Evolutionary conservation across 2,797 vertebrate species (phyloP).

Genomic region (Pseudochirops cupreus): DNA sequence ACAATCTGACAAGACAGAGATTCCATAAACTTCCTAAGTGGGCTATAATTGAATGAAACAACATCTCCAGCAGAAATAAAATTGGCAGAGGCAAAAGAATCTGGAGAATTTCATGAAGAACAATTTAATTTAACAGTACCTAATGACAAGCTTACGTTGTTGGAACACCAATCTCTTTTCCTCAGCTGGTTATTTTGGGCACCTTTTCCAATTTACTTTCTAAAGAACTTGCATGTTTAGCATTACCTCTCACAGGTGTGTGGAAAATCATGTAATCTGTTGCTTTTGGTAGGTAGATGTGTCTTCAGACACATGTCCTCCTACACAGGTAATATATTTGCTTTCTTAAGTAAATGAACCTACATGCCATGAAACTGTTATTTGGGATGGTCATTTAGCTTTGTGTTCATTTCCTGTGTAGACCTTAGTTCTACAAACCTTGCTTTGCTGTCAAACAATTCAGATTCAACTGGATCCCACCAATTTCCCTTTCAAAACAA

Average conservation of each 20-base stretch:
- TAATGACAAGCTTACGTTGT: not conserved
- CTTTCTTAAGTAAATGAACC: constrained; percentile 66
- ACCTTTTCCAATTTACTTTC: constrained; percentile 68
- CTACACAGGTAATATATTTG: constrained; percentile 50
- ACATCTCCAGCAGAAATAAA: constrained; percentile 24
- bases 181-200: constrained; percentile 61
- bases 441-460: constrained; percentile 75
- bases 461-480: constrained; percentile 59
- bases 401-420: constrained; percentile 60
- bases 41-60: constrained; percentile 56
- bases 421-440: constrained; percentile 52
- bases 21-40: constrained; percentile 15
- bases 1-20: constrained; percentile 45
- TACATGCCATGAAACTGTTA: constrained; percentile 40
- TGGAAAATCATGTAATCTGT: constrained; percentile 60
- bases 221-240: constrained; percentile 67
- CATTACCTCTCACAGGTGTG: constrained; percentile 59
- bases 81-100: constrained; percentile 35
- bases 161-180: constrained; percentile 44
- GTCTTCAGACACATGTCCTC: constrained; percentile 46
- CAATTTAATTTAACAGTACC: constrained; percentile 38
- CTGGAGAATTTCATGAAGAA: constrained; percentile 28
- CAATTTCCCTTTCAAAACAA: constrained; percentile 64
- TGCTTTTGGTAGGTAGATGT: constrained; percentile 37
- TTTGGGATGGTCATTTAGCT: constrained; percentile 55